Percentiles rank a stretch among this genome's conserved stretches.
Evolutionary conservation across 2,113 vertebrate species (phyloP).

Genomic region (Pheucticus melanocephalus): DNA sequence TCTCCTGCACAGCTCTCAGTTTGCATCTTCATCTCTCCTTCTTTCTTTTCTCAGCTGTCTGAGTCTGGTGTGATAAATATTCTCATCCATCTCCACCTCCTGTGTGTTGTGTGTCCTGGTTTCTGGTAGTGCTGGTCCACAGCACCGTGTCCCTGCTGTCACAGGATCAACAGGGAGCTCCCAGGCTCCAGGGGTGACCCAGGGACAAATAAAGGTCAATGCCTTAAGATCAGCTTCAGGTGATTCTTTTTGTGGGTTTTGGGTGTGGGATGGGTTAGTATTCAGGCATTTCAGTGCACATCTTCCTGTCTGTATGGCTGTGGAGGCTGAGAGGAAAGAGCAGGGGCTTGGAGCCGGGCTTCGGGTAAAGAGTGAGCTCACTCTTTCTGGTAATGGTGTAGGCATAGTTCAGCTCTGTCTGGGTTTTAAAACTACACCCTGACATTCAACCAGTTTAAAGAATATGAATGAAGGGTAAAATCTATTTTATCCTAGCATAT

Average conservation of each 20-base stretch:
- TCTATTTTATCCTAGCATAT: neutral
- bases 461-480: neutral
- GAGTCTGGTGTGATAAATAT: neutral
- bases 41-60: neutral
- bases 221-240: neutral
- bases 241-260: neutral
- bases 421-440: neutral
- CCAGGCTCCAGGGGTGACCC: neutral
- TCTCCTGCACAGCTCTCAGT: neutral
- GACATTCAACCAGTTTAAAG: neutral
- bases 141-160: neutral
- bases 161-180: neutral
- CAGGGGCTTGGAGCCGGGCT: neutral
- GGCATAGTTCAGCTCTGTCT: neutral
- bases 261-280: neutral
- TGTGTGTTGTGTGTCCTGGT: neutral
- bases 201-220: neutral
- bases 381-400: neutral
- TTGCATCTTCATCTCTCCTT: neutral
- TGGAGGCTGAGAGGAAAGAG: neutral
- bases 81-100: neutral
- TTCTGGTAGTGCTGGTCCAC: neutral
- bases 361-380: neutral
- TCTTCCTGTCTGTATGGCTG: fast-evolving
- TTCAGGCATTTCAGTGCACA: neutral